These are phyloP conservation scores for Sclerurus mexicanus DNA, from an alignment of 2,113 vertebrate genomes.

Conservation along the genomic window DNA sequence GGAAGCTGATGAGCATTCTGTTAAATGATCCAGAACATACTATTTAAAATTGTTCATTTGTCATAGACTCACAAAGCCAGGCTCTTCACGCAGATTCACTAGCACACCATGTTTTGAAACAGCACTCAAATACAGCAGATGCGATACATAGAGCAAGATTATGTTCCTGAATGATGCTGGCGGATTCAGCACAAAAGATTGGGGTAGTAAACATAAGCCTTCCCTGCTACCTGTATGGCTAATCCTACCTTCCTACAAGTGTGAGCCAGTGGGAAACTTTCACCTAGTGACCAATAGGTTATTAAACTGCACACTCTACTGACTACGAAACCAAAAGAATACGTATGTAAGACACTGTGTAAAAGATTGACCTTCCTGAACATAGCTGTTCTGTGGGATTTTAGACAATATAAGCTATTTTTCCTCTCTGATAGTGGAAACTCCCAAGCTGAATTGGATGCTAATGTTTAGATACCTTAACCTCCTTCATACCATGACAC, in stretches of 20 bases:
- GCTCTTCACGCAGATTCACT: background rate
- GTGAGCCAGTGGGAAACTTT: background rate
- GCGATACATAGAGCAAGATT: fast-evolving
- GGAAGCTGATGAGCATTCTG: background rate
- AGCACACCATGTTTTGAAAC: background rate
- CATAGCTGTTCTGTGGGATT: background rate
- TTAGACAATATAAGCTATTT: background rate
- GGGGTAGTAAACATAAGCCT: background rate
- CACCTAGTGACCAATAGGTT: background rate
- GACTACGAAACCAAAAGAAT: background rate
- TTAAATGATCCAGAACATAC: conserved; percentile 11
- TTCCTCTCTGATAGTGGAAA: background rate
- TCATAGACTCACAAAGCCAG: background rate
- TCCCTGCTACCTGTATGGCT: background rate
- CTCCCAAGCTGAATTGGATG: background rate
- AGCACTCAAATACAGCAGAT: background rate
- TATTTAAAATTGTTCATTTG: background rate
- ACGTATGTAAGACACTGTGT: background rate
- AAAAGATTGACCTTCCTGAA: background rate
- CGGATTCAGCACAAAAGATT: background rate
- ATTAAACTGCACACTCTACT: background rate
- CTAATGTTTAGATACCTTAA: background rate
- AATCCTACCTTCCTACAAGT: background rate
- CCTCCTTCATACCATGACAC: fast-evolving
- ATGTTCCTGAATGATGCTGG: background rate